These are phyloP conservation scores for Pyrgilauda ruficollis DNA, from an alignment of 2,113 vertebrate species.

Conservation along the genomic window DNA sequence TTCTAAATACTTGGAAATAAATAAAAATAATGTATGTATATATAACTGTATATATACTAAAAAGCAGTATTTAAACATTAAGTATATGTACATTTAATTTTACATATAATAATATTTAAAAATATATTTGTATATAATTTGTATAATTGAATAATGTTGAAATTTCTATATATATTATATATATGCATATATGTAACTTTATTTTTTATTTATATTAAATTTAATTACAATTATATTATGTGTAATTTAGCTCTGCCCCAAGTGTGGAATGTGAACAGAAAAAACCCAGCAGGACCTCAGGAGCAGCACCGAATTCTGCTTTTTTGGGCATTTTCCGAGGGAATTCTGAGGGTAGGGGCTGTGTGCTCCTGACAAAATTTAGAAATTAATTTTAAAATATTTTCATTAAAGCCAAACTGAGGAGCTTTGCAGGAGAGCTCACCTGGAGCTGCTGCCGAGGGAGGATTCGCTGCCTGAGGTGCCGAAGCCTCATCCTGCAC, in stretches of 20 bases:
- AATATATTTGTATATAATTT: too few relatives aligned
- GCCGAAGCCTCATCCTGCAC: neutral
- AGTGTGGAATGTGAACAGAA: accelerated
- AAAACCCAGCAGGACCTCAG: neutral
- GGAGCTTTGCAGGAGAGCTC: neutral
- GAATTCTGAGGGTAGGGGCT: accelerated
- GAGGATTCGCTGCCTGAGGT: accelerated
- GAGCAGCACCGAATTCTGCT: accelerated
- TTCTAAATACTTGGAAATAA: too few relatives aligned
- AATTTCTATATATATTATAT: neutral
- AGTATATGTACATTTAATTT: too few relatives aligned
- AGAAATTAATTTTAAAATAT: neutral
- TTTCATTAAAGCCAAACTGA: accelerated
- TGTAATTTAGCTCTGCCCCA: neutral
- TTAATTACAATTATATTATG: too few relatives aligned
- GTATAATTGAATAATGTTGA: too few relatives aligned
- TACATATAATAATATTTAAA: too few relatives aligned
- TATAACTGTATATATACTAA: too few relatives aligned
- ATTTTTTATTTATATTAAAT: too few relatives aligned
- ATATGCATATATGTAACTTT: neutral
- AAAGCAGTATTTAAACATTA: too few relatives aligned
- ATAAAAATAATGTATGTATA: too few relatives aligned
- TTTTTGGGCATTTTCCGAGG: neutral
- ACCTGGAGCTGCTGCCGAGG: neutral
- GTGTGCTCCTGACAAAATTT: accelerated